Percentiles rank a stretch among this genome's conserved stretches.
Evolutionary conservation across 2,113 vertebrate genomes (phyloP).

Genomic region (Procavia capensis): DNA sequence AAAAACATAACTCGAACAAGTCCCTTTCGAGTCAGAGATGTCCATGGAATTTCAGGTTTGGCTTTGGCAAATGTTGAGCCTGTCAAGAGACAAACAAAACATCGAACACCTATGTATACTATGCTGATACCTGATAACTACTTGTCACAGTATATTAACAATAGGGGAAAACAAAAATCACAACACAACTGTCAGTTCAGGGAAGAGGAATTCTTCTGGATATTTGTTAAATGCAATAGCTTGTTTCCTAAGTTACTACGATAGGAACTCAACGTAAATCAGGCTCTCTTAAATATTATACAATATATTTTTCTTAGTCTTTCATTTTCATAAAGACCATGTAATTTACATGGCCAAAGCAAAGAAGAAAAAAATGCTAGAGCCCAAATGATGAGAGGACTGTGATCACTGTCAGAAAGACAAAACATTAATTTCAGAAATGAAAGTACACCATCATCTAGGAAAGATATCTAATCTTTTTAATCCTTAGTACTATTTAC

Average conservation of each 20-base stretch:
- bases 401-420: background rate
- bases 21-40: slow-evolving; percentile 95
- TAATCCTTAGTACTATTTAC: background rate
- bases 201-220: background rate
- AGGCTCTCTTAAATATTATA: background rate
- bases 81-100: slow-evolving; percentile 73
- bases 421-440: background rate
- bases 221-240: background rate
- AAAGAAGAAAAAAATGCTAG: background rate
- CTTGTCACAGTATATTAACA: background rate
- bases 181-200: background rate
- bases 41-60: slow-evolving; percentile 97
- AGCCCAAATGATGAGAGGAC: background rate
- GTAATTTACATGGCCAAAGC: background rate
- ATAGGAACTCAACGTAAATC: slow-evolving; percentile 9
- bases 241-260: background rate
- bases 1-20: slow-evolving; percentile 96
- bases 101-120: background rate
- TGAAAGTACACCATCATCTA: background rate
- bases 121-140: background rate
- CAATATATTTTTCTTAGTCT: slow-evolving; percentile 27
- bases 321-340: background rate
- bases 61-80: slow-evolving; percentile 99
- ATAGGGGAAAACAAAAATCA: background rate
- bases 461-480: background rate